Conservation (phyloP, 2,888 invertebrate genomes). For the Melanargia galathea region DNA sequence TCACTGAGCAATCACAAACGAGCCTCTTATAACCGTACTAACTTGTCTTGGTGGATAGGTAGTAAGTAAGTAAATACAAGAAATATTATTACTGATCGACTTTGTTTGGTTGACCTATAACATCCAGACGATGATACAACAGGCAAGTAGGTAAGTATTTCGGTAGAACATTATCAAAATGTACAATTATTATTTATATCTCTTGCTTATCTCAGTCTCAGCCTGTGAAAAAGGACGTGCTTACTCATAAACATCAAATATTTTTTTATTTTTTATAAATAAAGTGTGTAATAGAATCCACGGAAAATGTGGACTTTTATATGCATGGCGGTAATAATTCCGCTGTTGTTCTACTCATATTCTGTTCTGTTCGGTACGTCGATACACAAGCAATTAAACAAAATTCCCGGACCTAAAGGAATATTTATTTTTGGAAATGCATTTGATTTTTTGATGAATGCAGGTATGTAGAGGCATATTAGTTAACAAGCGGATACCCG, state of each 20-base stretch:
- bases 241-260: not conserved
- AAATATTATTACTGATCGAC: too few species aligned
- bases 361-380: not conserved
- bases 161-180: too few species aligned
- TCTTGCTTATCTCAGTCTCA: too few species aligned
- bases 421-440: not conserved
- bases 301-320: constrained; percentile 10
- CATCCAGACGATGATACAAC: too few species aligned
- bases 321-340: not conserved
- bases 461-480: constrained; percentile 11
- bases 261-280: not conserved
- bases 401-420: not conserved
- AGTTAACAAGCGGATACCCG: too few species aligned
- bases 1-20: too few species aligned
- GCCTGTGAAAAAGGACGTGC: not conserved
- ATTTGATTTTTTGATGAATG: constrained; percentile 6
- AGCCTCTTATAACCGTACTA: too few species aligned
- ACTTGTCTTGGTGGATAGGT: too few species aligned
- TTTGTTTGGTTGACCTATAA: too few species aligned
- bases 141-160: too few species aligned
- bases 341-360: not conserved
- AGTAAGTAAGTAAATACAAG: too few species aligned
- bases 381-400: not conserved
- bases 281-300: not conserved
- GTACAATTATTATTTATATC: too few species aligned